These are phyloP conservation scores for Distichodus sexfasciatus DNA, from an alignment of 2,797 vertebrate species.

Conservation along the genomic window DNA sequence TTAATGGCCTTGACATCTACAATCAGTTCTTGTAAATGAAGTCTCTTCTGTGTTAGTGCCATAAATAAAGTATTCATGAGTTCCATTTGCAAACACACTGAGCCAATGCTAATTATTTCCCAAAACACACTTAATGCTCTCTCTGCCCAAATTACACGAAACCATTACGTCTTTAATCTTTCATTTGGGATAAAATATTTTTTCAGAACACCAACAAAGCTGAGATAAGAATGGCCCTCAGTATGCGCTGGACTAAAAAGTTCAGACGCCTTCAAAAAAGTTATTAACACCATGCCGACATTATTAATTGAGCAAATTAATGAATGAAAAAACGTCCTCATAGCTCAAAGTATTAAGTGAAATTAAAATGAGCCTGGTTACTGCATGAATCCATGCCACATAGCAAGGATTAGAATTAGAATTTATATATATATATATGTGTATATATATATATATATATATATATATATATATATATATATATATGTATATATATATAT, in stretches of 20 bases:
- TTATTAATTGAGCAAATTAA: slow-evolving; percentile 44
- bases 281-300: slow-evolving; percentile 24
- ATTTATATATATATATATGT: background rate
- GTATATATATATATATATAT: background rate
- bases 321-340: slow-evolving; percentile 30
- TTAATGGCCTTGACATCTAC: slow-evolving; percentile 25
- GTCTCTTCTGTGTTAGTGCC: slow-evolving; percentile 9
- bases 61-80: slow-evolving; percentile 48
- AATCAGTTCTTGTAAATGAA: slow-evolving; percentile 36
- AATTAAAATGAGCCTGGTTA: background rate
- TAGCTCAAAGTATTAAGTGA: slow-evolving; percentile 11
- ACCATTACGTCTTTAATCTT: slow-evolving; percentile 25
- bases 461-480: background rate
- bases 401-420: background rate
- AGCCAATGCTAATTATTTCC: slow-evolving; percentile 44
- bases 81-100: slow-evolving; percentile 29
- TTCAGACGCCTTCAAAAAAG: slow-evolving; percentile 27
- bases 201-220: slow-evolving; percentile 6
- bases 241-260: background rate
- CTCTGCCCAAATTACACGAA: slow-evolving; percentile 22
- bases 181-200: slow-evolving; percentile 10
- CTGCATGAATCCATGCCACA: background rate
- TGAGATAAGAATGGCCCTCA: background rate
- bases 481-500: background rate
- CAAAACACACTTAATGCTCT: slow-evolving; percentile 36